A percentile compares a stretch with the other conserved stretches of the same genome.
These are phyloP conservation scores for Heliconius hermathena DNA, from an alignment of 1,140 invertebrate genomes.

Conservation along the genomic window DNA sequence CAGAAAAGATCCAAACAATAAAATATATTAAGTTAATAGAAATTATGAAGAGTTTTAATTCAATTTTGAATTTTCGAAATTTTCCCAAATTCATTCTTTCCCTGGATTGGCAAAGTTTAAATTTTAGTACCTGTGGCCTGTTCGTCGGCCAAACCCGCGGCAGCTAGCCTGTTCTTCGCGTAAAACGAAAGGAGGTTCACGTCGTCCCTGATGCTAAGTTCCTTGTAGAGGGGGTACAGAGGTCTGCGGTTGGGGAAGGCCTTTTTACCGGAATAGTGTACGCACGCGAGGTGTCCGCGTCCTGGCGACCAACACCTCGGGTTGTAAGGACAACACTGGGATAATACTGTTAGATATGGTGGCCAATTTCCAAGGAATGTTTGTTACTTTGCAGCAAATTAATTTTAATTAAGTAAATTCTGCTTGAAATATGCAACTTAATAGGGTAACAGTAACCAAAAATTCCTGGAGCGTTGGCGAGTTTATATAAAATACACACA, in stretches of 20 bases:
- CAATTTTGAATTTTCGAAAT: not conserved
- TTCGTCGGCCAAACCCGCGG: slow-evolving; percentile 79
- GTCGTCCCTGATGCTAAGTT: slow-evolving; percentile 85
- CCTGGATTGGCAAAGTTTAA: slow-evolving; percentile 19
- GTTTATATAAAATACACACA: not conserved
- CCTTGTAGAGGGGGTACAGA: slow-evolving; percentile 80
- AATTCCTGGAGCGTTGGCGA: not conserved
- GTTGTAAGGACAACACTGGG: slow-evolving; percentile 68
- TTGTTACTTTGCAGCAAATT: not conserved
- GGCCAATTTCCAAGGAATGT: not conserved
- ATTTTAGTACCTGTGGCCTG: slow-evolving; percentile 75
- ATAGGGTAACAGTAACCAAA: not conserved
- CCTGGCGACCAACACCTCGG: slow-evolving; percentile 80
- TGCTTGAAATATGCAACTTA: not conserved
- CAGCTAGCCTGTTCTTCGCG: slow-evolving; percentile 87
- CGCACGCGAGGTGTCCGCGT: slow-evolving; percentile 88
- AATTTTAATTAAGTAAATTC: not conserved
- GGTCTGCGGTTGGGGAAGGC: slow-evolving; percentile 87
- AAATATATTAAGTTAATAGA: slow-evolving; percentile 1
- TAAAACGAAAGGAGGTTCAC: slow-evolving; percentile 90
- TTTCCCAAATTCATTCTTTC: not conserved
- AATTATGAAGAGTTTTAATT: not conserved
- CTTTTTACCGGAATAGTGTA: slow-evolving; percentile 89
- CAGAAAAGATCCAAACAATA: not conserved
- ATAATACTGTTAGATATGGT: slow-evolving; percentile 53